Base-by-base conservation (phyloP, 2,888 invertebrate genomes). In the Tyria jacobaeae region DNA sequence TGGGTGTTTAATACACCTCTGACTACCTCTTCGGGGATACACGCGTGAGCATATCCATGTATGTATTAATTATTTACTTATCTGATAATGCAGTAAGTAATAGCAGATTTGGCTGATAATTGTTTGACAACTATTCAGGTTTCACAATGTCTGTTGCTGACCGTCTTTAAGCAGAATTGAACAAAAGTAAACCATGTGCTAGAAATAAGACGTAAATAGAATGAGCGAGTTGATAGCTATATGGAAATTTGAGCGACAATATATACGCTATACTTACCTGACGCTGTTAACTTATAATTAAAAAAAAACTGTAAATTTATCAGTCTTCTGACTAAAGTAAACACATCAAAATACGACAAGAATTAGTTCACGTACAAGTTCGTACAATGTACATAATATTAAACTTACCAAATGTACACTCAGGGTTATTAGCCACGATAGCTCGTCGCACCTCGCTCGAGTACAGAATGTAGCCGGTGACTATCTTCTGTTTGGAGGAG, bases 401-500 rank as follows among this genome's bases (percentile, higher is more conserved):
- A 50, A 96, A 96, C 94, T 97, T 95, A 82, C 99, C 99, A 89
- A 99, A 99, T 5, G 97, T 96, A 60, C 97, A 96, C 66, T 98
- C 98, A 0, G 99, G 99, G 93, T 99, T 98, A 85, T 97, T 98
- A 77, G 97, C 97, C 70, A 98, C 97, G 71, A 99, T 97, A 58
- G 96, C 96, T 88, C 98, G 98, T 60, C 99, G 95, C 53, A 98
- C 97, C 93, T 99, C 99, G 83, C 99, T 97, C 48, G 99, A 99
- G 94, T 99, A 99, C 65, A 99, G 95, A 76, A 99, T 99, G 94
- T 99, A 99, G 10, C 99, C 99, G 65, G 99, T 99, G 79, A 97
- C 97, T 70, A 97, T 95, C 90, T 97, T 97, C 94, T 97, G 97
- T 76, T 96, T 96, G 17, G 60, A 60, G 83, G 95, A 81, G 59